Evolutionary conservation across 2,888 invertebrate genomes (phyloP), one percentile per base, ranked within the genome.

Genomic region (Parnassius orleans): DNA sequence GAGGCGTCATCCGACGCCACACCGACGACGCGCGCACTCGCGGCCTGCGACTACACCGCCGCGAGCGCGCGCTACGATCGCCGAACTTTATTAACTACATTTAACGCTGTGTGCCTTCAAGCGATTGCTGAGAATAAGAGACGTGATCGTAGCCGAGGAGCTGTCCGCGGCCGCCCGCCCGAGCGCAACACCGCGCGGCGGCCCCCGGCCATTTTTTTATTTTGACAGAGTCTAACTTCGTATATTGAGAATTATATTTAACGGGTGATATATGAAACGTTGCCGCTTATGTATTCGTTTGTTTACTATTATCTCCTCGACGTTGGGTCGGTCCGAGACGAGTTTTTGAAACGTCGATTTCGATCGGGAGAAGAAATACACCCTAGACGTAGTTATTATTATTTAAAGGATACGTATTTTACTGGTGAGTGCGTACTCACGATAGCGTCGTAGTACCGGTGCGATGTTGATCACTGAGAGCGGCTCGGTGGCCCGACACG

Each of bases 81-180:
- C 86, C 85, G 87, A 91, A 89, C 90, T 87, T 79, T 53, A 52
- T 24, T 91, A 84, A 91, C 91, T 91, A 92, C 93, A 93, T 92
- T 92, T 92, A 93, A 93, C 91, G 95, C 95, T 95, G 95, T 94
- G 95, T 95, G 95, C 95, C 95, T 95, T 94, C 94, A 94, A 94
- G 95, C 94, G 94, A 94, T 94, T 94, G 94, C 94, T 94, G 92
- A 93, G 86, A 92, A 92, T 84, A 47, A 83, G 86, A 87, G 90
- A 87, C 83, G 88, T 86, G 88, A 87, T 89, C 84, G 81, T 87
- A 86, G 83, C 83, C 79, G 83, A 83, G 84, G 86, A 84, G 89
- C 85, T 77, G 87, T 75, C 81, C 78, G 84, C 80, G 79, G 80
- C 76, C 83, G 81, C 81, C 83, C 81, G 81, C 80, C 67, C 77